Percentiles rank a stretch among this genome's conserved stretches.
Evolutionary conservation across 2,797 vertebrate genomes (phyloP).

Genomic region (Lophius americanus): DNA sequence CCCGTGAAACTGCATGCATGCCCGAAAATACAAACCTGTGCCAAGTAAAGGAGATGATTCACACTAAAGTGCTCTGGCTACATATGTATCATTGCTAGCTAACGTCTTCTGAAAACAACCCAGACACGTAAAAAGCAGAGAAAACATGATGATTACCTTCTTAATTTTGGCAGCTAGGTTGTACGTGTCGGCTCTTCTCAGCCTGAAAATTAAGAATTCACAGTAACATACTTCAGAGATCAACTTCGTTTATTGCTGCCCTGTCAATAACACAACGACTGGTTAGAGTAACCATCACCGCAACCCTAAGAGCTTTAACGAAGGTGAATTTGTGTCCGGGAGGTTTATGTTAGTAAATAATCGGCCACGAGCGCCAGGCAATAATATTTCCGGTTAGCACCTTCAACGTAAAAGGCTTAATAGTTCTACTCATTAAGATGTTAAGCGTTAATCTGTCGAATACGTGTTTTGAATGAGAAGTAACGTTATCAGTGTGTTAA

Average conservation of each 20-base stretch:
- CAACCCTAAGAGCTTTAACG: not conserved
- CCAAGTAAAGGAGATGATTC: too few relatives aligned
- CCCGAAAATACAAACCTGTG: too few relatives aligned
- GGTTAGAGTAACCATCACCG: too few relatives aligned
- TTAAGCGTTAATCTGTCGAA: too few relatives aligned
- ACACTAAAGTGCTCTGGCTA: too few relatives aligned
- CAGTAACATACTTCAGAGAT: slow-evolving; percentile 15
- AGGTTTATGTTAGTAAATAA: not conserved
- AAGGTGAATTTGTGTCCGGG: fast-evolving
- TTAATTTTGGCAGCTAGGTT: not conserved
- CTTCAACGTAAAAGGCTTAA: slow-evolving; percentile 42
- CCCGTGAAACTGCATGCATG: too few relatives aligned
- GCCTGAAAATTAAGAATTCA: not conserved
- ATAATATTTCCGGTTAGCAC: not conserved
- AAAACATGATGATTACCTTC: not conserved
- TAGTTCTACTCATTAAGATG: too few relatives aligned
- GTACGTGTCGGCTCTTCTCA: not conserved
- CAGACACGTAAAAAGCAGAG: fast-evolving
- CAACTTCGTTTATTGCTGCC: not conserved
- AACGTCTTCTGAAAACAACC: not conserved
- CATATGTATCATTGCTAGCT: too few relatives aligned
- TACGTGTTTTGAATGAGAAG: too few relatives aligned
- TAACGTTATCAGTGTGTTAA: too few relatives aligned
- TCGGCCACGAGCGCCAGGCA: fast-evolving
- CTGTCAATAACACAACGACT: not conserved